phyloP scores from a whole-genome alignment of 2,888 invertebrate genomes.

The Agriopis marginaria region DNA sequence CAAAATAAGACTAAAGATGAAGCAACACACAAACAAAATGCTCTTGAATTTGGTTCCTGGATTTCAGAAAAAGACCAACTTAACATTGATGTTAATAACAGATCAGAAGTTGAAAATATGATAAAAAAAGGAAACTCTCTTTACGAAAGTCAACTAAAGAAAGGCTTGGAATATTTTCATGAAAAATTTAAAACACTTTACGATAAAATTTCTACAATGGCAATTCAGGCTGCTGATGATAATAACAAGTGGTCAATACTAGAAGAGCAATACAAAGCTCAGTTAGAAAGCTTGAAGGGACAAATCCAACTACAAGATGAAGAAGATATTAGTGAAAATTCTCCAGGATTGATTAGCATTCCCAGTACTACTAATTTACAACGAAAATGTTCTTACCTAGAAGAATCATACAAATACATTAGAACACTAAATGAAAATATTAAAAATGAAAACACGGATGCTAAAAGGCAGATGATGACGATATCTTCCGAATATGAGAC shows the following conservation, averaged over 20 bases:
- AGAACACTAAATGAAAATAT: conserved; percentile 83
- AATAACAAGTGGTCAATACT: conserved; percentile 74
- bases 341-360: conserved; percentile 68
- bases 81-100: conserved; percentile 61
- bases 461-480: conserved; percentile 77
- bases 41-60: conserved; percentile 72
- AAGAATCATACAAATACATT: conserved; percentile 74
- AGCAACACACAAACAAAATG: conserved; percentile 40
- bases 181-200: conserved; percentile 75
- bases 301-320: conserved; percentile 62
- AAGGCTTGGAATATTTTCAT: conserved; percentile 74
- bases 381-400: conserved; percentile 77
- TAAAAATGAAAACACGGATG: conserved; percentile 79
- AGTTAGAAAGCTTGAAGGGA: conserved; percentile 74
- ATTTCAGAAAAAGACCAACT: conserved; percentile 61
- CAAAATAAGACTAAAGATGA: conserved; percentile 42
- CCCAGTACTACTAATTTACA: conserved; percentile 60
- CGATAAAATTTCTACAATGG: conserved; percentile 76
- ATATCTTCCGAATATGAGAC: conserved; percentile 72
- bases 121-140: conserved; percentile 58
- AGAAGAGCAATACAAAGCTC: conserved; percentile 78
- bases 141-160: conserved; percentile 70
- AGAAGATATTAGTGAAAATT: conserved; percentile 71
- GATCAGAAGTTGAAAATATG: conserved; percentile 59
- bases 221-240: conserved; percentile 75